Evolutionary conservation across 2,888 invertebrate genomes (phyloP).

Genomic region (Seira sanloemensis): DNA sequence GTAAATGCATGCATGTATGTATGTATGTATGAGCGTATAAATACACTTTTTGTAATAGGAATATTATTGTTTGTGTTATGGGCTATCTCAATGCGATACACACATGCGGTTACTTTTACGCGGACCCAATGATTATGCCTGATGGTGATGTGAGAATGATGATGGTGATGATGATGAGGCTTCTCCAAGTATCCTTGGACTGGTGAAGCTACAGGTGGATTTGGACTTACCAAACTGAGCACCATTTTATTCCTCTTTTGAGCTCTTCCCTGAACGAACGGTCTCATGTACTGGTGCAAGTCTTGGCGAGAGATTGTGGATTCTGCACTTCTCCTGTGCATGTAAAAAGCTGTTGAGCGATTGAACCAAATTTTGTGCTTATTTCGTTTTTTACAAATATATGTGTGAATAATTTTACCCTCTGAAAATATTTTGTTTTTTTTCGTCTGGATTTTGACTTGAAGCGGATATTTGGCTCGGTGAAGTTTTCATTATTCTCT

Average conservation of each 20-base stretch:
- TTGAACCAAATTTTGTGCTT: too few relatives aligned
- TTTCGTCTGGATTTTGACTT: background rate
- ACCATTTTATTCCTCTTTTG: slow-evolving; percentile 53
- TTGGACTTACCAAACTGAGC: slow-evolving; percentile 50
- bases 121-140: background rate
- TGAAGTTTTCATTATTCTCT: too few relatives aligned
- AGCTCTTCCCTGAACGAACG: slow-evolving; percentile 41
- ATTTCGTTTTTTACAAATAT: too few relatives aligned
- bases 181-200: slow-evolving; percentile 63
- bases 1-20: background rate
- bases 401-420: background rate
- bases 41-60: background rate
- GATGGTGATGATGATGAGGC: slow-evolving; percentile 20
- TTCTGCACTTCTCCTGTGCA: background rate
- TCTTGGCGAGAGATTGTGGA: background rate
- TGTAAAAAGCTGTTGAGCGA: too few relatives aligned
- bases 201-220: slow-evolving; percentile 72
- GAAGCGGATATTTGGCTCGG: too few relatives aligned
- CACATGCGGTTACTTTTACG: slow-evolving; percentile 9
- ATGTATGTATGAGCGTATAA: background rate
- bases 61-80: background rate
- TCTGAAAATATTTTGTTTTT: background rate
- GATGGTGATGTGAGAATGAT: too few relatives aligned
- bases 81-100: background rate
- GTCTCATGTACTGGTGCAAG: background rate